Base-by-base conservation (phyloP, 2,888 invertebrate species). In the Lathronympha strigana region DNA sequence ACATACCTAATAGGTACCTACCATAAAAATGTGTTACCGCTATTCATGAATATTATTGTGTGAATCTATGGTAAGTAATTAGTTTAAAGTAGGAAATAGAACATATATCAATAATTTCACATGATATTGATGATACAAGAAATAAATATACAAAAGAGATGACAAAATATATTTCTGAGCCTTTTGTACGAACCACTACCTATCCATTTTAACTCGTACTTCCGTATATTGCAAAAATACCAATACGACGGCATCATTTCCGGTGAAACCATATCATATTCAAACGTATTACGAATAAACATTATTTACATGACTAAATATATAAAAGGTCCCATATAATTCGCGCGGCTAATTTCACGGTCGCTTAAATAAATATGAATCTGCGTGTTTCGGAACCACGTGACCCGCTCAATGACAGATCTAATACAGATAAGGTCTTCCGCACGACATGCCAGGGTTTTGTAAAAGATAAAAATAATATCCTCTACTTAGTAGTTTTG, bases 301-400 rank as follows among this genome's bases (percentile, higher is more conserved):
- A 45, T 62, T 62, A 4, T 23, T 21, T 21, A 21, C 21, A 25
- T 8, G 17, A 25, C 25, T 45, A 47, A 25, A 62, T 47, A 45
- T 36, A 51, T 28, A 51, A 51, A 57, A 31, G 4, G 25, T 19
- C 17, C 19, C 25, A 45, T 33, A 15, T 45, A 28, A 51, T 67
- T 64, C 63, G 69, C 67, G 70, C 71, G 60, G 70, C 68, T 73
- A 86, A 88, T 89, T 89, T 84, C 84, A 87, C 82, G 89, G 79
- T 86, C 80, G 78, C 78, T 79, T 82, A 78, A 72, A n/a, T n/a
- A n/a, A n/a, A n/a, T n/a, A n/a, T n/a, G n/a, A n/a, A 68, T 73
- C 68, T 67, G 63, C 73, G 75, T 78, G 74, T 68, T 70, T 61
- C 63, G 68, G 83, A 86, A 72, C 66, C 78, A 77, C 69, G 78